Evolutionary conservation across 1,140 invertebrate species (phyloP).

Genomic region (Penaeus japonicus): DNA sequence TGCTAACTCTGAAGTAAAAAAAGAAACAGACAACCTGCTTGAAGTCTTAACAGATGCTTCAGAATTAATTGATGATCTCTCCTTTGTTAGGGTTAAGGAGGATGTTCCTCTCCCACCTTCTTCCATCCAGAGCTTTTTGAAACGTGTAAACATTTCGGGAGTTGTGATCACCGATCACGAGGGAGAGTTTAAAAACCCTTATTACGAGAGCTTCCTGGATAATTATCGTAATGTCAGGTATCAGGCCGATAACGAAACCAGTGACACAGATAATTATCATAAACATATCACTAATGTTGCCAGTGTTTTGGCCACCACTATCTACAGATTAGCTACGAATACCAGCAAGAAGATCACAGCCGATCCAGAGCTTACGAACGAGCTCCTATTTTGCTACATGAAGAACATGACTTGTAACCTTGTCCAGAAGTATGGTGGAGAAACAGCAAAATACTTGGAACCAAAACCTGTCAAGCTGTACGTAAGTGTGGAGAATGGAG

Average conservation of each 20-base stretch:
- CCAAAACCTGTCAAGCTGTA: slow-evolving; percentile 53
- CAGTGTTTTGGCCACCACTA: slow-evolving; percentile 40
- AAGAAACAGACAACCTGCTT: slow-evolving; percentile 7
- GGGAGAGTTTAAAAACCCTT: slow-evolving; percentile 9
- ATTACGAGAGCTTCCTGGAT: slow-evolving; percentile 45
- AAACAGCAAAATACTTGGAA: slow-evolving; percentile 9
- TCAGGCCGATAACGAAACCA: not conserved
- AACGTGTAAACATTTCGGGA: slow-evolving; percentile 35
- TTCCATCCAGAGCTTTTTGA: slow-evolving; percentile 41
- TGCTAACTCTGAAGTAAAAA: not conserved
- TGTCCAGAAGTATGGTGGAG: slow-evolving; percentile 39
- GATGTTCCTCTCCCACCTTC: slow-evolving; percentile 26
- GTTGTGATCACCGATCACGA: slow-evolving; percentile 37
- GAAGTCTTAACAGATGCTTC: not conserved
- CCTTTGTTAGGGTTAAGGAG: not conserved
- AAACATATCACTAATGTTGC: slow-evolving; percentile 38
- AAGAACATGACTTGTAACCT: slow-evolving; percentile 50
- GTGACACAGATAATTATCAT: slow-evolving; percentile 30
- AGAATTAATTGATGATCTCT: not conserved
- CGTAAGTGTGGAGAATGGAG: slow-evolving; percentile 35
- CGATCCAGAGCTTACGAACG: slow-evolving; percentile 31
- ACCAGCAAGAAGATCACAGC: slow-evolving; percentile 4
- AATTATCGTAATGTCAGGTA: slow-evolving; percentile 49
- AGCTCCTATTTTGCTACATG: slow-evolving; percentile 46
- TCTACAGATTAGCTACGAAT: slow-evolving; percentile 23